Conservation (phyloP, 2,888 invertebrate species). For the Gastrophysa polygoni region DNA sequence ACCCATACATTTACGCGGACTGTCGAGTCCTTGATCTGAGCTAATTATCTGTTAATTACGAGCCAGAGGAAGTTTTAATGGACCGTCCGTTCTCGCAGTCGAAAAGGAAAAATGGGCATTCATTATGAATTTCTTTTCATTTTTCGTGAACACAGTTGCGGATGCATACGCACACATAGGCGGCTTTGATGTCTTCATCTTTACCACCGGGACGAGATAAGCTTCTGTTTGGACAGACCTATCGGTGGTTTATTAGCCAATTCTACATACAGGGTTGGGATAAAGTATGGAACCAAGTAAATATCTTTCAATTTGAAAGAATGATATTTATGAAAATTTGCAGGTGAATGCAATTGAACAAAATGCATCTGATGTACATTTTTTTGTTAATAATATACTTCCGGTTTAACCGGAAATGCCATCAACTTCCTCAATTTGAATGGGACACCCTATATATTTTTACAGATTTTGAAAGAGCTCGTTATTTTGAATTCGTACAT, state of each 20-base stretch:
- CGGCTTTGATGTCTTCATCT: slow-evolving; percentile 20
- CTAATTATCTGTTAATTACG: slow-evolving; percentile 40
- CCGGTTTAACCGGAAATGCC: no score
- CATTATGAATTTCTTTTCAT: slow-evolving; percentile 38
- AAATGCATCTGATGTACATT: no score
- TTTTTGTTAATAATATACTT: no score
- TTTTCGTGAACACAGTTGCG: slow-evolving; percentile 21
- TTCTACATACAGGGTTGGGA: no score
- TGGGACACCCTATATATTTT: no score
- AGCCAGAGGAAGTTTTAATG: slow-evolving; percentile 38
- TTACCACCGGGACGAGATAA: slow-evolving; percentile 1
- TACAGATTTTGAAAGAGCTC: no score
- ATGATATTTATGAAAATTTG: no score
- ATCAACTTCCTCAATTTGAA: no score
- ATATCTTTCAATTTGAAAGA: no score
- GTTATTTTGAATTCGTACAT: no score
- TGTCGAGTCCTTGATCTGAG: slow-evolving; percentile 35
- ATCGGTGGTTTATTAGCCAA: slow-evolving; percentile 10
- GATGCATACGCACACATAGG: slow-evolving; percentile 8
- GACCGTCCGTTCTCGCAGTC: slow-evolving; percentile 32
- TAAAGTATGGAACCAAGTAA: no score
- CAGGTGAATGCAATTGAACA: no score
- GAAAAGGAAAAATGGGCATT: slow-evolving; percentile 13
- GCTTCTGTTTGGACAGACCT: slow-evolving; percentile 5
- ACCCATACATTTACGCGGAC: slow-evolving; percentile 22